Evolutionary conservation across 2,888 invertebrate species (phyloP).

Genomic region (Antheraea yamamai): DNA sequence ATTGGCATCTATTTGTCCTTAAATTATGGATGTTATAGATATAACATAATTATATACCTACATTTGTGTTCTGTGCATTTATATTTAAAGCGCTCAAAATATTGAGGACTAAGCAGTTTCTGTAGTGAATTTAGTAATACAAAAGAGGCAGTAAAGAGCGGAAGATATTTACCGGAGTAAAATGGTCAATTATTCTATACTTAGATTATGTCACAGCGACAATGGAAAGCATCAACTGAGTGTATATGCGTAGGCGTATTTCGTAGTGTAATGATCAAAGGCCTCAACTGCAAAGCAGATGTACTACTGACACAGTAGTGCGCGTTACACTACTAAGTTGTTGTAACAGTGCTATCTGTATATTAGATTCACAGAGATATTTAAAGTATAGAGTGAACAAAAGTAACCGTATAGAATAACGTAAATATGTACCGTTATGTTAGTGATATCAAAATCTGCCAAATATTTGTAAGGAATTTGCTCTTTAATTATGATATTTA

Average conservation of each 20-base stretch:
- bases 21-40: no score
- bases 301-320: not conserved
- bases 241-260: not conserved
- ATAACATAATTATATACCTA: no score
- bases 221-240: constrained; percentile 5
- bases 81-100: no score
- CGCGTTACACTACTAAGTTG: not conserved
- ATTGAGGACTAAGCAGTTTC: no score
- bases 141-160: not conserved
- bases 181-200: constrained; percentile 8
- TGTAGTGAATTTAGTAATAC: not conserved
- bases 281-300: not conserved
- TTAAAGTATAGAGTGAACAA: not conserved
- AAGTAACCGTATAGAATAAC: not conserved
- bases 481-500: not conserved
- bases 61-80: no score
- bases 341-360: not conserved
- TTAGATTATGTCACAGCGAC: constrained; percentile 12
- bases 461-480: not conserved
- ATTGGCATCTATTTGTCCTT: no score
- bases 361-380: not conserved
- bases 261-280: not conserved
- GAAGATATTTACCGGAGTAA: constrained; percentile 1
- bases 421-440: not conserved
- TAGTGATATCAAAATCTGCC: not conserved